Percentiles rank a stretch among this genome's conserved stretches.
These are phyloP conservation scores for Hoplostethus mediterraneus DNA, from an alignment of 2,797 vertebrate genomes.

Conservation along the genomic window DNA sequence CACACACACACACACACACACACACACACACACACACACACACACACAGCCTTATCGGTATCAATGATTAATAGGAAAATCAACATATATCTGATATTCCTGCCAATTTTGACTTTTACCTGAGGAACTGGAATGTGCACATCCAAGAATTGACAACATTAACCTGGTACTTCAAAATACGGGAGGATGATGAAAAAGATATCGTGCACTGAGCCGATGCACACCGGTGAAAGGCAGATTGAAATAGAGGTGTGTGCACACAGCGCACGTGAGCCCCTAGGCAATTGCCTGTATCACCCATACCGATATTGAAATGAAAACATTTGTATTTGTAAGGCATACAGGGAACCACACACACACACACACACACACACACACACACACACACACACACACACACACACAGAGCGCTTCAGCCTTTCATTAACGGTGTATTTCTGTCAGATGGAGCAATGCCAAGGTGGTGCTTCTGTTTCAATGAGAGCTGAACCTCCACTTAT, in stretches of 20 bases:
- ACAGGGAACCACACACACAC: no score
- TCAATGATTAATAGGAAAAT: not conserved
- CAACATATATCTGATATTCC: not conserved
- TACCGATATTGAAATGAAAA: no score
- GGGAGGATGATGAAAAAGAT: no score
- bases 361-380: not conserved
- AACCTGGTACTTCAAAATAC: not conserved
- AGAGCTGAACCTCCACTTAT: not conserved
- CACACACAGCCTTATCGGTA: not conserved
- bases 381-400: no score
- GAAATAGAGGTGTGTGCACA: no score
- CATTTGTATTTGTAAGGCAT: no score
- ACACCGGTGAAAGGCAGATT: not conserved
- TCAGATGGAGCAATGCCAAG: not conserved
- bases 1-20: conserved; percentile 3
- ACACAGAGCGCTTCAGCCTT: not conserved
- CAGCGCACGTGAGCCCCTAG: no score
- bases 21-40: not conserved
- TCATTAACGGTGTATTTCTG: not conserved
- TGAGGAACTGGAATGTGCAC: not conserved
- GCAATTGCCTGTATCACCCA: no score
- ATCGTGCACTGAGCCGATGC: not conserved
- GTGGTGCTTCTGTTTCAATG: not conserved
- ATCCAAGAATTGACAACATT: not conserved
- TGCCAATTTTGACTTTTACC: not conserved